These are phyloP conservation scores for Hyla sarda DNA, from an alignment of 2,113 vertebrate species.

Conservation along the genomic window DNA sequence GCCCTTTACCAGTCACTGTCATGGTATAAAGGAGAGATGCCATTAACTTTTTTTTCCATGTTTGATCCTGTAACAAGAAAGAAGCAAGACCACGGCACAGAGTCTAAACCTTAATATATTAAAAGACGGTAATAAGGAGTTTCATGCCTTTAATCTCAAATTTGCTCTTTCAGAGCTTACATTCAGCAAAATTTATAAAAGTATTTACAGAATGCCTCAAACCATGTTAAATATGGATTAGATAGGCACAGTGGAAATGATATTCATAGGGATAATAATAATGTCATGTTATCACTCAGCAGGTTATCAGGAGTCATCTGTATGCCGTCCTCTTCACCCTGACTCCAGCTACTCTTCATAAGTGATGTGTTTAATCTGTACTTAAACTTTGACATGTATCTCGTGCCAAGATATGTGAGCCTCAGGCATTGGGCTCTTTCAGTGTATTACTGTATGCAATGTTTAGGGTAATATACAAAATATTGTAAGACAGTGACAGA, in stretches of 20 bases:
- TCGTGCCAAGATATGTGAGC: not conserved
- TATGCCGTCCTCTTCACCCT: not conserved
- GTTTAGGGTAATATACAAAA: too few species aligned
- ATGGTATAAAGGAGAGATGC: constrained; percentile 21
- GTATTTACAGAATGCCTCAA: constrained; percentile 28
- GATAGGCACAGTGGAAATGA: not conserved
- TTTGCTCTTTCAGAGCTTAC: constrained; percentile 24
- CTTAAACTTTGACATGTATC: not conserved
- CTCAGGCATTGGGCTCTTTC: not conserved
- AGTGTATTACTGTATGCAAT: not conserved
- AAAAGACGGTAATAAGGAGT: constrained; percentile 23
- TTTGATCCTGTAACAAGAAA: constrained; percentile 24
- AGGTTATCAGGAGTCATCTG: constrained; percentile 4
- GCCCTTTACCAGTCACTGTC: constrained; percentile 19
- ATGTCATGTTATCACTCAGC: constrained; percentile 5
- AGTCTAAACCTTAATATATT: constrained; percentile 18
- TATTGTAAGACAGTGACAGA: too few species aligned
- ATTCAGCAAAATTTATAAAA: constrained; percentile 10
- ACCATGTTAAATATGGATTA: constrained; percentile 33
- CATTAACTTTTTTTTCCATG: not conserved
- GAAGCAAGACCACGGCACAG: constrained; percentile 10
- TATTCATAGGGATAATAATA: constrained; percentile 22
- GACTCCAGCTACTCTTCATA: not conserved
- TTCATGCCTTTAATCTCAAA: constrained; percentile 30
- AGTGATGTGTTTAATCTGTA: not conserved